Conservation (phyloP, 2,888 invertebrate species). For the Oxyteleia sp. region DNA sequence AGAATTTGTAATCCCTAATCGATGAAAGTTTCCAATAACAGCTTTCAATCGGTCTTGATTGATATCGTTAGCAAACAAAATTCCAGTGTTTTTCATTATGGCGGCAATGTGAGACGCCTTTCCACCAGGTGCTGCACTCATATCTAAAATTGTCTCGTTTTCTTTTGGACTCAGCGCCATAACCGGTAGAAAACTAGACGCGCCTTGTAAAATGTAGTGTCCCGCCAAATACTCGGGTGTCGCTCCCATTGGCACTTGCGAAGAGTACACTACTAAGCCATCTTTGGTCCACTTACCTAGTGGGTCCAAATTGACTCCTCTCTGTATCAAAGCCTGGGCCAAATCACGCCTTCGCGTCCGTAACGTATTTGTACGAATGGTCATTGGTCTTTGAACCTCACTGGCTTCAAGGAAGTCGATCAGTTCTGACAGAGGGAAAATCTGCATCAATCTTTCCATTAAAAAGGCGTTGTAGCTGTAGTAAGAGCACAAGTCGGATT, state of each 20-base stretch:
- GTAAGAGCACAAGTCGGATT: conserved; percentile 95
- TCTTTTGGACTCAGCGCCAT: conserved; percentile 99
- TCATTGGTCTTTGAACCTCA: conserved; percentile 97
- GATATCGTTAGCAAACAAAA: conserved; percentile 98
- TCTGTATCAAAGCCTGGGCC: conserved; percentile 97
- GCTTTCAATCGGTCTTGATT: conserved; percentile 96
- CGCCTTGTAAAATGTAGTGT: conserved; percentile 98
- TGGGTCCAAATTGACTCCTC: conserved; percentile 99
- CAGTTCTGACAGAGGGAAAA: conserved; percentile 95
- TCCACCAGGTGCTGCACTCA: conserved; percentile 99
- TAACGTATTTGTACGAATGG: conserved; percentile 97
- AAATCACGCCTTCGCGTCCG: conserved; percentile 97
- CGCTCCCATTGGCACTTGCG: conserved; percentile 98
- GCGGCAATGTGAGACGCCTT: conserved; percentile 99
- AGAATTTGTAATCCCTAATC: conserved; percentile 97
- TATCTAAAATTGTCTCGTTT: conserved; percentile 97
- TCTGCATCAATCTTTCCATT: conserved; percentile 96
- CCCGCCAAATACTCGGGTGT: conserved; percentile 99
- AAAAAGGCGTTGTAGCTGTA: conserved; percentile 99
- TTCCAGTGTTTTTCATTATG: conserved; percentile 99
- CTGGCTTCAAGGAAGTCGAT: conserved; percentile 98
- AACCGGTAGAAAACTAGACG: conserved; percentile 98
- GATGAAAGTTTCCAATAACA: conserved; percentile 98
- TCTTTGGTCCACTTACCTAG: conserved; percentile 99
- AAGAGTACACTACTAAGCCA: conserved; percentile 97